Evolutionary conservation across 2,888 invertebrate genomes (phyloP), one percentile per base, ranked within the genome.

Genomic region (Thera obeliscata): DNA sequence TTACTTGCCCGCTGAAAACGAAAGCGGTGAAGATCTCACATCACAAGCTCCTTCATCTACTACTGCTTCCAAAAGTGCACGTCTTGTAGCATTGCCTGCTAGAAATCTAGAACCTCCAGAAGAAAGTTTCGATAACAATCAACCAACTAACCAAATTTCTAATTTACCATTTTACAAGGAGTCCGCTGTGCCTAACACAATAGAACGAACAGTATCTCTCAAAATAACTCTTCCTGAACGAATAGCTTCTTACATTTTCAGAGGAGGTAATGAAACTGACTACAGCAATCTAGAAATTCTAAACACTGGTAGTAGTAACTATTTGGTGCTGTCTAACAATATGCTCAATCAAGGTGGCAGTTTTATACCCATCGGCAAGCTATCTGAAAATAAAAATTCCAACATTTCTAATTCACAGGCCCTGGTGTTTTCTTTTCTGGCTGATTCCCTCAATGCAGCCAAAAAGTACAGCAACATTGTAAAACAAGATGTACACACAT

Each of bases 401-500:
- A 88, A 88, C 71, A 77, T 91, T 88, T 93, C 92, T 84, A 82
- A 89, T 93, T 91, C 93, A 85, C 93, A 93, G 90, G 91, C 90
- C 69, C 78, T 93, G 83, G 91, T 91, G 81, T 90, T 90, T 78
- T 91, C 91, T 35, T 85, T 93, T 73, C 81, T 93, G 80, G 87
- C 90, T 62, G 91, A 92, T 77, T 92, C 93, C 43, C 84, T 93
- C 67, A 93, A 92, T 74, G 85, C 86, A 65, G 93, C 91, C 36
- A 91, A 90, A 76, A 87, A 89, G 75, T 91, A 92, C 73, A 88
- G 81, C 72, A 88, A 88, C 71, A 83, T 86, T 59, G 87, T 86
- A 69, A 86, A 88, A 76, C 86, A 89, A 78, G 87, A 87, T 63
- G 75, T 79, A 66, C 62, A 80, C 64, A 64, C 80, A 69, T 74